phyloP scores from a whole-genome alignment of 1,140 invertebrate genomes.

The Diprion similis region DNA sequence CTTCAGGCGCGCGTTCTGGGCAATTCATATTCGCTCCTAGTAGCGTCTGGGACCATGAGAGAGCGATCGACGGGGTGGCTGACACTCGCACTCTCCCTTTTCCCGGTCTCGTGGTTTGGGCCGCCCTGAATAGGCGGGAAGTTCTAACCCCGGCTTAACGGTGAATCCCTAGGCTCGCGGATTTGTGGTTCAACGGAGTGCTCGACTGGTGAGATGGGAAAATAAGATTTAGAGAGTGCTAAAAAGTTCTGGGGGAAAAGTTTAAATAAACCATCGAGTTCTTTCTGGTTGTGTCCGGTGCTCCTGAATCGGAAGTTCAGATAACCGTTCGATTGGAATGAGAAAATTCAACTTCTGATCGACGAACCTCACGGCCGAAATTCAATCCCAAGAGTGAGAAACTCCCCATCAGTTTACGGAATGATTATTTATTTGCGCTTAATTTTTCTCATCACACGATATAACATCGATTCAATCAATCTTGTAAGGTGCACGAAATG shows the following conservation, averaged over 20 bases:
- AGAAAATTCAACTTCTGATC: no score
- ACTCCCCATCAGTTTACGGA: no score
- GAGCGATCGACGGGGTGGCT: neutral
- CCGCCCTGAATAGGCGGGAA: neutral
- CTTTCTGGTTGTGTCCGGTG: neutral
- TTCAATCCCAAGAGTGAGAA: no score
- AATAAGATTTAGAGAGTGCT: neutral
- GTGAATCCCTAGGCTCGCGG: neutral
- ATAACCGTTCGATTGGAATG: no score
- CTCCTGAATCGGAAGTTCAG: no score
- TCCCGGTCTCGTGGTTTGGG: neutral
- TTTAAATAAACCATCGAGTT: neutral
- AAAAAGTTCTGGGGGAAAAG: constrained; percentile 1
- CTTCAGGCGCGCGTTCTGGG: neutral
- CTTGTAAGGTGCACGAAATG: no score
- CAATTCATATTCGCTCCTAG: neutral
- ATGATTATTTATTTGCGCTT: no score
- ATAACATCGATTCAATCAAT: no score
- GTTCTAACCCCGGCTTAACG: constrained; percentile 1
- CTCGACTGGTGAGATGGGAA: neutral
- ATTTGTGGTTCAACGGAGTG: neutral
- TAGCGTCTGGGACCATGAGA: neutral
- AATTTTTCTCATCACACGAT: no score
- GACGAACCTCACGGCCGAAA: no score
- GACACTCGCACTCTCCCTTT: neutral